phyloP scores from a whole-genome alignment of 2,113 vertebrate genomes.

The Callochromis pleurospilus region DNA sequence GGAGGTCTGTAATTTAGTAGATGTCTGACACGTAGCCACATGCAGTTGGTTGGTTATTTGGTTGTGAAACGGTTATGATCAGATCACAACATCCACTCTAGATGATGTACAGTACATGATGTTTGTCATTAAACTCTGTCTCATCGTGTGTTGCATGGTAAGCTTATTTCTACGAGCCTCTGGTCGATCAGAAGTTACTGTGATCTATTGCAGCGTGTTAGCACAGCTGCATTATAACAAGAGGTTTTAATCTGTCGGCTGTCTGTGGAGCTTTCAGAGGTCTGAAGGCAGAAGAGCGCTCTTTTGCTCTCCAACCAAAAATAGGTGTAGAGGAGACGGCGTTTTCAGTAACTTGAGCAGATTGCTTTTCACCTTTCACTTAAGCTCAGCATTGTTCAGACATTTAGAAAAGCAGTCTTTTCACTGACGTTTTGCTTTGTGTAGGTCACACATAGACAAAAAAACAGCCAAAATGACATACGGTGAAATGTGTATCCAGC shows the following conservation, averaged over 20 bases:
- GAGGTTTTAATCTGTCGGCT: not conserved
- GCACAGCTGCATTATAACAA: not conserved
- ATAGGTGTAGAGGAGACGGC: accelerated
- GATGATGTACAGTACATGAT: not conserved
- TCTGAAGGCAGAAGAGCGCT: not conserved
- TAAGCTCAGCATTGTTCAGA: not conserved
- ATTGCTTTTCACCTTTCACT: not conserved
- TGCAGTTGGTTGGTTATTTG: accelerated
- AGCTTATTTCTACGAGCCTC: not conserved
- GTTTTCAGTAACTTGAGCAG: not conserved
- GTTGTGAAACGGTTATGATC: not conserved
- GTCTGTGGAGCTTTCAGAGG: not conserved
- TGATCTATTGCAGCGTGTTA: not conserved
- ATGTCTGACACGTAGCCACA: not conserved
- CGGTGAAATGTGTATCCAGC: not conserved
- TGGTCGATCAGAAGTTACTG: accelerated
- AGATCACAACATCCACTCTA: not conserved
- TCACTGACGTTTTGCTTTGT: not conserved
- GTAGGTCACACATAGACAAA: not conserved
- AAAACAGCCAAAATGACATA: accelerated
- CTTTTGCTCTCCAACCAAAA: not conserved
- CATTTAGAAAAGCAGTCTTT: not conserved
- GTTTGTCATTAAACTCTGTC: not conserved
- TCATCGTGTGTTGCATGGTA: not conserved
- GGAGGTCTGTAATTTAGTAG: not conserved